phyloP scores from a whole-genome alignment of 1,140 invertebrate genomes.

The Rhopalosiphum padi region DNA sequence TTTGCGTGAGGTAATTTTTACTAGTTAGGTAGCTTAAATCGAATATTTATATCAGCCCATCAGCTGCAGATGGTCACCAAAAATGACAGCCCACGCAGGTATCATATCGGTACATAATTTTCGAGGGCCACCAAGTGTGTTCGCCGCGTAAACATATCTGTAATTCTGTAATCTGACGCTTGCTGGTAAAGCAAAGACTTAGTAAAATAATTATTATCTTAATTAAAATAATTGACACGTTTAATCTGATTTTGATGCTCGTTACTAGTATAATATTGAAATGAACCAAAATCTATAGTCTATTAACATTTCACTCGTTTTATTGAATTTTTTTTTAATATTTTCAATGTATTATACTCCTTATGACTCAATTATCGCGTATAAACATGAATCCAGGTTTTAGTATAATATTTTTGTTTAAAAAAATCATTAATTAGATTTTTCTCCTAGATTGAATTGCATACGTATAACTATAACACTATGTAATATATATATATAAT shows the following conservation, averaged over 20 bases:
- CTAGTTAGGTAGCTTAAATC: background rate
- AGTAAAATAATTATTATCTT: background rate
- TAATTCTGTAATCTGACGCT: background rate
- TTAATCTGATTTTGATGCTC: background rate
- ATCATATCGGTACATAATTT: background rate
- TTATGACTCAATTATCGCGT: background rate
- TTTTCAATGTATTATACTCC: background rate
- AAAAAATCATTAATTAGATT: background rate
- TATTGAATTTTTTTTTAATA: background rate
- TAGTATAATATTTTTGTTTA: background rate
- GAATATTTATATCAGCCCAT: background rate
- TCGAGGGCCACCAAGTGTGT: background rate
- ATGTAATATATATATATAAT: background rate
- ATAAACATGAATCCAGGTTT: background rate
- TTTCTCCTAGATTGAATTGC: background rate
- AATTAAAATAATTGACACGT: background rate
- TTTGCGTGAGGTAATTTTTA: background rate
- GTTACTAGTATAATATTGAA: background rate
- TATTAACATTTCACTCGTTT: background rate
- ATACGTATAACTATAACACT: background rate
- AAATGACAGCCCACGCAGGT: background rate
- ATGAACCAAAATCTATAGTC: background rate
- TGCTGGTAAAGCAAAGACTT: background rate
- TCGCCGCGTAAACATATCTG: background rate
- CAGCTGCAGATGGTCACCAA: background rate